These are phyloP conservation scores for Phalera bucephala DNA, from an alignment of 2,888 invertebrate species.

Conservation along the genomic window DNA sequence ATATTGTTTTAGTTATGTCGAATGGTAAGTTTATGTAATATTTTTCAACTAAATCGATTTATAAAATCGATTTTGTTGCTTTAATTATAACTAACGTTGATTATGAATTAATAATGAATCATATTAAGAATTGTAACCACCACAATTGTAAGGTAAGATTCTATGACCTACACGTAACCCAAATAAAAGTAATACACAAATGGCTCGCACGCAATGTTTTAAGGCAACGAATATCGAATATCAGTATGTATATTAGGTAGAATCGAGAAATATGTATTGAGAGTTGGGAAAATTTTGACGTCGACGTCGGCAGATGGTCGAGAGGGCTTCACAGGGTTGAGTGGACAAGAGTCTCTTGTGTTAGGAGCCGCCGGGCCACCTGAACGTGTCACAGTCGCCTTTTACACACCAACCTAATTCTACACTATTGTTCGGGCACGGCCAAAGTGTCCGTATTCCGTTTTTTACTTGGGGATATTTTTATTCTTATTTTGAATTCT, in stretches of 20 bases:
- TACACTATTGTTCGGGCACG: conserved; percentile 51
- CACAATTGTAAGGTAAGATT: no score
- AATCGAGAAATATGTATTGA: conserved; percentile 32
- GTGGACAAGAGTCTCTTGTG: conserved; percentile 39
- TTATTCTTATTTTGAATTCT: background rate
- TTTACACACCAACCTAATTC: conserved; percentile 45
- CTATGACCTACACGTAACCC: background rate
- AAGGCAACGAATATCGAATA: conserved; percentile 6
- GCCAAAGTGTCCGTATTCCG: conserved; percentile 20
- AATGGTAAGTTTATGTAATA: no score
- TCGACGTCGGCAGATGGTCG: conserved; percentile 47
- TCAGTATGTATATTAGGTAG: conserved; percentile 21
- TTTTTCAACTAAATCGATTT: no score
- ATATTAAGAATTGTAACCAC: no score
- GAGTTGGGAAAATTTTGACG: conserved; percentile 46
- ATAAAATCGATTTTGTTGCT: no score
- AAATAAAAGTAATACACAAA: background rate
- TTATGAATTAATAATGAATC: no score
- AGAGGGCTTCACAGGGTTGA: conserved; percentile 46
- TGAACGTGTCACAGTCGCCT: conserved; percentile 52
- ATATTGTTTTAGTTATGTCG: no score
- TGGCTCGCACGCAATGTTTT: background rate
- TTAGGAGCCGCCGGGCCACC: conserved; percentile 42
- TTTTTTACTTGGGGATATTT: background rate
- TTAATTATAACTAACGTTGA: no score